Percentiles rank a stretch among this genome's conserved stretches.
Evolutionary conservation across 1,140 invertebrate genomes (phyloP).

Genomic region (Diuraphis noxia): DNA sequence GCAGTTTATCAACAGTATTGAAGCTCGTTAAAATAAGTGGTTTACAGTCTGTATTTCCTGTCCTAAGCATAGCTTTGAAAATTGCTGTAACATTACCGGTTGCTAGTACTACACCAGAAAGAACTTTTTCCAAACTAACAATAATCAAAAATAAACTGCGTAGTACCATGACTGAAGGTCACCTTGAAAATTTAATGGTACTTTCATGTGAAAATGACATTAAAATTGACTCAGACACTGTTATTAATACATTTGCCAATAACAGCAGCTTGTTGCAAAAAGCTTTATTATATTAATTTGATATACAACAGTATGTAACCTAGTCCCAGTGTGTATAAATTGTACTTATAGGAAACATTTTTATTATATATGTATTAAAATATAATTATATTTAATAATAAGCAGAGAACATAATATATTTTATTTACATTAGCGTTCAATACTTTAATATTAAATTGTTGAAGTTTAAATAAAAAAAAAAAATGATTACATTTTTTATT

Average conservation of each 20-base stretch:
- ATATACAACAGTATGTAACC: not conserved
- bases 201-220: not conserved
- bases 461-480: too few relatives aligned
- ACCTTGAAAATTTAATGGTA: not conserved
- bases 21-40: not conserved
- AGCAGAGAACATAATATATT: too few relatives aligned
- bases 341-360: too few relatives aligned
- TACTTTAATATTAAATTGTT: too few relatives aligned
- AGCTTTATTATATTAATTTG: not conserved
- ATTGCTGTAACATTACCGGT: slow-evolving; percentile 17
- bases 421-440: too few relatives aligned
- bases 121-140: not conserved
- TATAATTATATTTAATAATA: too few relatives aligned
- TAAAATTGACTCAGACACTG: not conserved
- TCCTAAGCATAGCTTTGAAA: not conserved
- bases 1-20: not conserved
- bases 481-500: too few relatives aligned
- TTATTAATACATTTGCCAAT: not conserved
- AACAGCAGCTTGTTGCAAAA: not conserved
- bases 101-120: slow-evolving; percentile 18
- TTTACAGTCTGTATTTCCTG: not conserved
- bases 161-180: not conserved
- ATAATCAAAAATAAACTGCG: not conserved
- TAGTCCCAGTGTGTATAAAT: too few relatives aligned
- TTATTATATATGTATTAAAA: too few relatives aligned